Conservation (phyloP, 2,797 vertebrate genomes). For the Microctenopoma lineatum region DNA sequence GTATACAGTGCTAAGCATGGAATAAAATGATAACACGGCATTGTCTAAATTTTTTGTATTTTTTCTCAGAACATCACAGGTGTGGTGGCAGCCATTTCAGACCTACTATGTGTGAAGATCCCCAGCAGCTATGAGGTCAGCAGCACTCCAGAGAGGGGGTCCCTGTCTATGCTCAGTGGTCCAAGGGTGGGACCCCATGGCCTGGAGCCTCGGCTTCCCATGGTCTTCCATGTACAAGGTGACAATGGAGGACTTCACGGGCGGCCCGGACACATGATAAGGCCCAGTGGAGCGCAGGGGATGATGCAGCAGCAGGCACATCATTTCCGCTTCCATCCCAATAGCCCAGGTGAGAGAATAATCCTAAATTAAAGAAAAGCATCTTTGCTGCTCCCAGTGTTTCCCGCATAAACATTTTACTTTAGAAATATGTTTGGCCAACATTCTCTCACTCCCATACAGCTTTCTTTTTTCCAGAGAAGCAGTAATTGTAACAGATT, state of each 20-base stretch:
- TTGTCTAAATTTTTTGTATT: not conserved
- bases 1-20: too few species aligned
- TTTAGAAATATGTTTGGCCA: constrained; percentile 22
- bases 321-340: constrained; percentile 82
- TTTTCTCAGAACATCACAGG: constrained; percentile 90
- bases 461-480: not conserved
- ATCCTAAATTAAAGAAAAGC: constrained; percentile 36
- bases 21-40: not conserved
- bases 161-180: constrained; percentile 69
- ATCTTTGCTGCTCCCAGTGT: constrained; percentile 22
- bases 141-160: constrained; percentile 87
- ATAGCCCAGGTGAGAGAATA: constrained; percentile 86
- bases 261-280: constrained; percentile 77
- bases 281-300: constrained; percentile 80
- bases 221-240: constrained; percentile 85
- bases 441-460: too few species aligned
- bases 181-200: constrained; percentile 77
- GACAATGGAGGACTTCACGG: constrained; percentile 82
- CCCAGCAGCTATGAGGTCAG: constrained; percentile 98
- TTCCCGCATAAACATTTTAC: constrained; percentile 32
- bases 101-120: constrained; percentile 94
- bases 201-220: constrained; percentile 84
- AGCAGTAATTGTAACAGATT: constrained; percentile 27
- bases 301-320: constrained; percentile 85
- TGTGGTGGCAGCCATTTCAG: constrained; percentile 95